Evolutionary conservation across 1,140 invertebrate species (phyloP).

Genomic region (Bombus soroeensis): DNA sequence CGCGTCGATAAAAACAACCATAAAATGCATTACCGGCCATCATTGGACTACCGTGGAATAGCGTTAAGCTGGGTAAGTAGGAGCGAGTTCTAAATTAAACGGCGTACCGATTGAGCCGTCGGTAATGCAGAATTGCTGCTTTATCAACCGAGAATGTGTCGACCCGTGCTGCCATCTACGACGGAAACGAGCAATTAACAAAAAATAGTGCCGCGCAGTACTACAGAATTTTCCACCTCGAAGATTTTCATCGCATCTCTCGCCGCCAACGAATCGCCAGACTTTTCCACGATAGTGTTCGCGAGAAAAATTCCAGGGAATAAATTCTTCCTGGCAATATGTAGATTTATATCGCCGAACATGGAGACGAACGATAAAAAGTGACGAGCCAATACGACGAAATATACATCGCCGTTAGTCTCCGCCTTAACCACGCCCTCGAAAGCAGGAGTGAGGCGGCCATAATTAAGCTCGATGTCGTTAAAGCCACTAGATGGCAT

Average conservation of each 20-base stretch:
- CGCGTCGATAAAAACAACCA: slow-evolving; percentile 81
- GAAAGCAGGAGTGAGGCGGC: slow-evolving; percentile 73
- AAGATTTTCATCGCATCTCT: neutral
- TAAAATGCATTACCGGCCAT: slow-evolving; percentile 80
- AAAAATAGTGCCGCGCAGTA: slow-evolving; percentile 64
- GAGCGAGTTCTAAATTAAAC: slow-evolving; percentile 68
- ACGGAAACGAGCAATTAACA: slow-evolving; percentile 47
- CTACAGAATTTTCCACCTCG: slow-evolving; percentile 51
- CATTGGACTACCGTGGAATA: slow-evolving; percentile 77
- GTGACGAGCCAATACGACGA: slow-evolving; percentile 34
- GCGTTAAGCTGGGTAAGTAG: slow-evolving; percentile 76
- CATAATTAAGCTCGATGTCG: slow-evolving; percentile 79
- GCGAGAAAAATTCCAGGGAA: neutral
- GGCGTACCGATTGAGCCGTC: slow-evolving; percentile 71
- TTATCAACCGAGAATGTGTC: slow-evolving; percentile 66
- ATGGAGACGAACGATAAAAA: neutral
- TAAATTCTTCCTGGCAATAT: neutral
- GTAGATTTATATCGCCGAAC: neutral
- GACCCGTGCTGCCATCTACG: slow-evolving; percentile 76
- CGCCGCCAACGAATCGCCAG: neutral
- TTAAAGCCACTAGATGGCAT: slow-evolving; percentile 80
- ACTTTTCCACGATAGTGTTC: neutral
- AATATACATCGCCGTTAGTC: slow-evolving; percentile 44
- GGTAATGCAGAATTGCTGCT: slow-evolving; percentile 73
- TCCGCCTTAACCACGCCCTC: slow-evolving; percentile 74